phyloP scores from a whole-genome alignment of 2,888 invertebrate species.

The Yponomeuta plumbellus region DNA sequence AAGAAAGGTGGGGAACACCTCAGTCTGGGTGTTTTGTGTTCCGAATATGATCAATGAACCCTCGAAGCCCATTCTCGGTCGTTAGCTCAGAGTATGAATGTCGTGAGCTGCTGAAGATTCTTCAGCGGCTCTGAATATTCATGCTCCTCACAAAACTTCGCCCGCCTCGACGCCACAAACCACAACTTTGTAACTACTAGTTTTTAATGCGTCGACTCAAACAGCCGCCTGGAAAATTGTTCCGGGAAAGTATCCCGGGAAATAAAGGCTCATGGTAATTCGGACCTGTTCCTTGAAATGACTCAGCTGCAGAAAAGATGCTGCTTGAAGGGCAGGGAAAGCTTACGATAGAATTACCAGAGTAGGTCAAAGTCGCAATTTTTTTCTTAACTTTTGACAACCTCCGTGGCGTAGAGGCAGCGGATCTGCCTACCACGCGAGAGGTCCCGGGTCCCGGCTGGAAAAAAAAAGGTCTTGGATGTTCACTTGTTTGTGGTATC shows the following conservation, averaged over 20 bases:
- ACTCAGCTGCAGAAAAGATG: no score
- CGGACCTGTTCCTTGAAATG: background rate
- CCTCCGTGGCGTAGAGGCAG: no score
- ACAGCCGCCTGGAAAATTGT: slow-evolving; percentile 9
- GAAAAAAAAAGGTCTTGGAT: no score
- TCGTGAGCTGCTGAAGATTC: slow-evolving; percentile 46
- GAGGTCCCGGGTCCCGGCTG: no score
- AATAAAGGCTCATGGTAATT: background rate
- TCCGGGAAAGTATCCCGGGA: background rate
- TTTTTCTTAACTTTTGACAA: no score
- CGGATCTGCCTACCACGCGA: no score
- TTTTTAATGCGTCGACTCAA: slow-evolving; percentile 13
- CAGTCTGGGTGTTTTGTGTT: no score
- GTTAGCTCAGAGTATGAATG: slow-evolving; percentile 48
- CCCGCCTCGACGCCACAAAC: slow-evolving; percentile 31
- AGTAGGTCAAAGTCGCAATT: no score
- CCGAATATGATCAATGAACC: no score
- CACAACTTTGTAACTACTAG: slow-evolving; percentile 15
- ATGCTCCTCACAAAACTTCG: slow-evolving; percentile 45
- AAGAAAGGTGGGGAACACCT: no score
- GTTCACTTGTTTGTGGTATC: no score
- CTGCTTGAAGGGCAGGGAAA: background rate
- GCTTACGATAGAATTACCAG: background rate
- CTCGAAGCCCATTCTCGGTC: slow-evolving; percentile 19
- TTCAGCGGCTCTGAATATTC: slow-evolving; percentile 59